Conservation (phyloP, 2,888 invertebrate genomes). For the Sminthurides aquaticus region DNA sequence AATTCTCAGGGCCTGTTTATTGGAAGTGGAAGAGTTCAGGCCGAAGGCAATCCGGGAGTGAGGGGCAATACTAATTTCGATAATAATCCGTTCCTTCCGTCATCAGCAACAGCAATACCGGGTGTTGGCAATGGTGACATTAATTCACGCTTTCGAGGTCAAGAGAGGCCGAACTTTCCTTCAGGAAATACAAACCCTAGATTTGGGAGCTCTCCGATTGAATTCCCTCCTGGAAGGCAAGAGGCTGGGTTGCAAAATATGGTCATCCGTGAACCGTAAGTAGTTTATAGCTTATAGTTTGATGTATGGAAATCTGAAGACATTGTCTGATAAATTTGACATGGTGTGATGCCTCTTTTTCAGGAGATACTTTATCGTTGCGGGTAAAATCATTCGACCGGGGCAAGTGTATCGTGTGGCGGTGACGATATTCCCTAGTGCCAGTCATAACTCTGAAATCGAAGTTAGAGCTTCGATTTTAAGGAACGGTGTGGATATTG, state of each 20-base stretch:
- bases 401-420: slow-evolving; percentile 83
- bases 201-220: too few relatives aligned
- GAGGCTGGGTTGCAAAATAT: background rate
- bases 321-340: too few relatives aligned
- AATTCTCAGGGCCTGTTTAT: background rate
- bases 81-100: slow-evolving; percentile 5
- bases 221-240: background rate
- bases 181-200: background rate
- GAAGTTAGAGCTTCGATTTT: slow-evolving; percentile 81
- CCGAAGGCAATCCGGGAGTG: background rate
- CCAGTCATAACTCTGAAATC: slow-evolving; percentile 57
- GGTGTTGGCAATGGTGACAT: background rate
- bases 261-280: slow-evolving; percentile 8
- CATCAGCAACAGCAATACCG: too few relatives aligned
- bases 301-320: too few relatives aligned
- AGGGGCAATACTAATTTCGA: background rate
- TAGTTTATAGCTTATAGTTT: too few relatives aligned
- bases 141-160: background rate
- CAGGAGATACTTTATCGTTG: slow-evolving; percentile 87
- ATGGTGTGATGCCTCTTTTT: too few relatives aligned
- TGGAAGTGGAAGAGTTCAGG: slow-evolving; percentile 1
- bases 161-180: background rate
- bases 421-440: slow-evolving; percentile 71
- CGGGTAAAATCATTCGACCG: slow-evolving; percentile 82
- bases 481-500: slow-evolving; percentile 79